These are phyloP conservation scores for Drosophila busckii DNA, from an alignment of 1,140 invertebrate genomes.

Conservation along the genomic window DNA sequence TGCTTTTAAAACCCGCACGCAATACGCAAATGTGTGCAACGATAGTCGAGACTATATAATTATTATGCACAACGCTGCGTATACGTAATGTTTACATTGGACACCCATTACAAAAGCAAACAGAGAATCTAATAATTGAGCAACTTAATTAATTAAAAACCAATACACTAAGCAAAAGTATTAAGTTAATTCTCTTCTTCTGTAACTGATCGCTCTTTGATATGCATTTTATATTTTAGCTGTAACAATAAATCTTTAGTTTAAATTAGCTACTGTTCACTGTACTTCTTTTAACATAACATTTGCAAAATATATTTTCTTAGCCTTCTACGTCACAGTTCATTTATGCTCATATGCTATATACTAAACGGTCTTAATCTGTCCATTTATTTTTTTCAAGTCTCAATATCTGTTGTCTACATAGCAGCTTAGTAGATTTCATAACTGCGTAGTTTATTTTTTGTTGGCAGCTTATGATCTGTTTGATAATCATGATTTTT, in stretches of 20 bases:
- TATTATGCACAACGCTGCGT: constrained; percentile 22
- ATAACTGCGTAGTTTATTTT: constrained; percentile 64
- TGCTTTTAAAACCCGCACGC: not conserved
- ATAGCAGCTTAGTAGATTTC: constrained; percentile 43
- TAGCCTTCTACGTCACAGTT: too few species aligned
- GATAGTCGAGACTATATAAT: constrained; percentile 23
- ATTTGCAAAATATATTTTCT: too few species aligned
- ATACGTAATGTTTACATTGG: constrained; percentile 46
- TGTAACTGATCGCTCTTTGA: too few species aligned
- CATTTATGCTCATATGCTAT: too few species aligned
- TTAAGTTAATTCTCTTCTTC: too few species aligned
- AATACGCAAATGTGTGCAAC: not conserved
- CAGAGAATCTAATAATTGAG: too few species aligned
- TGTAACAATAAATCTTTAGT: too few species aligned
- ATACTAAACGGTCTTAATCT: constrained; percentile 10
- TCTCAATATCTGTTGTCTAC: constrained; percentile 5
- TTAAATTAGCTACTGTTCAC: too few species aligned
- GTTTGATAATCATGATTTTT: constrained; percentile 38
- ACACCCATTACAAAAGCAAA: too few species aligned
- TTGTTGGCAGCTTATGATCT: constrained; percentile 31
- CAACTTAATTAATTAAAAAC: constrained; percentile 2
- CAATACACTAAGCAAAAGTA: too few species aligned
- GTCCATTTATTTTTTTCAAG: not conserved
- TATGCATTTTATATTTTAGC: too few species aligned
- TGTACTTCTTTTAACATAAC: too few species aligned